Base-by-base conservation (phyloP, 2,113 vertebrate species). In the Ellobius talpinus region DNA sequence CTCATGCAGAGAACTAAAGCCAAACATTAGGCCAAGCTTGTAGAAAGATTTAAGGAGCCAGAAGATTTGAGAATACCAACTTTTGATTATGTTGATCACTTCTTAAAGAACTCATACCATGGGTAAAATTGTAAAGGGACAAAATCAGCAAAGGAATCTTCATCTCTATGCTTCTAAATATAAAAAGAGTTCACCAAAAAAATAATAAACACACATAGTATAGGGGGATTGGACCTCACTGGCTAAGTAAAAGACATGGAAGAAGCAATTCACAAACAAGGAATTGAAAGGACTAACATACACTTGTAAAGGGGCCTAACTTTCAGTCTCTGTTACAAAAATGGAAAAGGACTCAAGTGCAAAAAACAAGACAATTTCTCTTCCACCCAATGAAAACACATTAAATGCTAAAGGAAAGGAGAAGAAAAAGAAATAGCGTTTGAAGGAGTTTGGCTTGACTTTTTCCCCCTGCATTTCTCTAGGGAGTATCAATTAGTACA, bases 401-500 rank as follows among this genome's bases (percentile, higher is more conserved):
- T 97, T 96, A 96, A 97, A 97, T 85, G n/a, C 96, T 94, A 42
- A 92, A 93, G 93, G 91, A 96, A 39, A 89, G 55, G 58, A 95
- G 58, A 85, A 68, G 66, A 95, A 81, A 97, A 96, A 81, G 96
- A 96, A 94, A 93, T 88, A 63, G 55, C 90, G 55, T 90, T 91
- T 96, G 88, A 81, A 96, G 93, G n/a, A 91, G 36, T 97, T 95
- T 95, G 72, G 74, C 85, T 97, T 92, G 91, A 93, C 82, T 96
- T 91, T 87, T 52, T 95, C 90, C 96, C 97, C 77, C 76, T 94
- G 26, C 47, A 50, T 96, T 93, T 87, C 96, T 78, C 61, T 93
- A 42, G 76, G 92, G 92, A 92, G 47, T 65, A 39, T 87, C 94
- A 95, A 97, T 96, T 97, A 97, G 90, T 86, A 95, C 45, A 93